Conservation (phyloP, 2,888 invertebrate genomes). For the Dryocosmus kuriphilus region DNA sequence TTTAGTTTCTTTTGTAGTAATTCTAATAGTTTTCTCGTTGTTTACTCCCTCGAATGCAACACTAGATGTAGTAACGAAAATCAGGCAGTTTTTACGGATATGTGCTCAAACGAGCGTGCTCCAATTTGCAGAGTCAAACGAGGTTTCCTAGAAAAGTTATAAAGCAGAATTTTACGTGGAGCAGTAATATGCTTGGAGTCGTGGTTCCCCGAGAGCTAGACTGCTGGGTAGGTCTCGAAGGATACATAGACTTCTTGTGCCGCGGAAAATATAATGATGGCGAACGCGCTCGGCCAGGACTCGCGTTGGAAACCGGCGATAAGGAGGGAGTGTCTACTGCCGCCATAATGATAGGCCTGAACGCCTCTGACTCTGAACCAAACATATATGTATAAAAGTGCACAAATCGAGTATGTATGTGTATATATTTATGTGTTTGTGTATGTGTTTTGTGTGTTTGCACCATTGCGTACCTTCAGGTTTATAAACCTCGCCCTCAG, state of each 20-base stretch:
- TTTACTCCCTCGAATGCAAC: too few species aligned
- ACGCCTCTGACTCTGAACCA: constrained; percentile 68
- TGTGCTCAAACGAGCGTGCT: constrained; percentile 37
- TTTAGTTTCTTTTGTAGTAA: too few species aligned
- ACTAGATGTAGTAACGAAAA: constrained; percentile 8
- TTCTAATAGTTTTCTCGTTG: too few species aligned
- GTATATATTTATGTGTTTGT: too few species aligned
- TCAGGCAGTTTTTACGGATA: neutral
- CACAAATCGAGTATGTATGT: constrained; percentile 44
- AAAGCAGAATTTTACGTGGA: constrained; percentile 14
- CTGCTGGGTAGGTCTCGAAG: constrained; percentile 54
- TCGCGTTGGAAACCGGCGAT: constrained; percentile 75
- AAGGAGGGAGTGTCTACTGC: constrained; percentile 77
- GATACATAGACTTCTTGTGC: constrained; percentile 60
- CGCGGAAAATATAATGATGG: constrained; percentile 75
- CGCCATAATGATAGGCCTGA: constrained; percentile 76
- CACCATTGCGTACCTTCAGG: constrained; percentile 44
- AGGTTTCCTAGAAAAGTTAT: constrained; percentile 54
- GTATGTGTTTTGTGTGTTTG: too few species aligned
- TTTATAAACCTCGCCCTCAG: constrained; percentile 13
- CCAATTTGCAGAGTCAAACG: constrained; percentile 42
- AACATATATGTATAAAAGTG: constrained; percentile 49
- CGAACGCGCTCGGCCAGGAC: constrained; percentile 63
- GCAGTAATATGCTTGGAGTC: constrained; percentile 12
- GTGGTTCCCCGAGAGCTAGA: constrained; percentile 44